Evolutionary conservation across 2,113 vertebrate genomes (phyloP), one percentile per base, ranked within the genome.

Genomic region (Ploceus nigricollis): DNA sequence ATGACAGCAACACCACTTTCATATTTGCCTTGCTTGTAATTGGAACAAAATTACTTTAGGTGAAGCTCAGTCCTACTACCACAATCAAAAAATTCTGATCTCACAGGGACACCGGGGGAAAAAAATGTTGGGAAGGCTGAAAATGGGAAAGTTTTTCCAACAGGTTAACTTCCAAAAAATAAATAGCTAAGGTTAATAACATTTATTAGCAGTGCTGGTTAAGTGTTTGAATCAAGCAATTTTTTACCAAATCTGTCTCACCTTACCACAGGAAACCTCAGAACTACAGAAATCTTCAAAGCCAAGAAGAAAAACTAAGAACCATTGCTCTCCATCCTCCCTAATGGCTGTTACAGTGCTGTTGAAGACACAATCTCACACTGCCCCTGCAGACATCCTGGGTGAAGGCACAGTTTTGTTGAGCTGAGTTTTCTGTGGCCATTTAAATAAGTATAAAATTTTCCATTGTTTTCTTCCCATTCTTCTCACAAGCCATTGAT

Each of bases 31-130:
- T 64, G 24, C 13, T 64, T 89, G 16, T 60, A 30, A 44, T 22
- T 21, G 40, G 84, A 68, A n/a, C 12, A 35, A 84, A 69, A 31
- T 48, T 64, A 44, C 30, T 27, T 42, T 28, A 35, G 39, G 16
- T 78, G 56, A 73, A 58, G 35, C 14, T 82, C 23, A 64, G 35
- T 19, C 24, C 19, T 1, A 1, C 17, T 45, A 15, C 0, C 0
- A 1, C 15, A 71, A 47, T 50, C 39, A 18, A 82, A 84, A 66
- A 30, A 11, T 27, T 76, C 35, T n/a, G 20, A 54, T 66, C 15
- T 87, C 37, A 72, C 23, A 25, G 1, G 2, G 6, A 65, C 45
- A 65, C 3, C 9, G 12, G 3, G 10, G 2, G 4, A 1, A 50
- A 23, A 84, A 85, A 27, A 10, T 30, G 1, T 33, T 90, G 33